Percentiles rank a stretch among this genome's conserved stretches.
Evolutionary conservation across 1,140 invertebrate genomes (phyloP).

Genomic region (Lineus longissimus): DNA sequence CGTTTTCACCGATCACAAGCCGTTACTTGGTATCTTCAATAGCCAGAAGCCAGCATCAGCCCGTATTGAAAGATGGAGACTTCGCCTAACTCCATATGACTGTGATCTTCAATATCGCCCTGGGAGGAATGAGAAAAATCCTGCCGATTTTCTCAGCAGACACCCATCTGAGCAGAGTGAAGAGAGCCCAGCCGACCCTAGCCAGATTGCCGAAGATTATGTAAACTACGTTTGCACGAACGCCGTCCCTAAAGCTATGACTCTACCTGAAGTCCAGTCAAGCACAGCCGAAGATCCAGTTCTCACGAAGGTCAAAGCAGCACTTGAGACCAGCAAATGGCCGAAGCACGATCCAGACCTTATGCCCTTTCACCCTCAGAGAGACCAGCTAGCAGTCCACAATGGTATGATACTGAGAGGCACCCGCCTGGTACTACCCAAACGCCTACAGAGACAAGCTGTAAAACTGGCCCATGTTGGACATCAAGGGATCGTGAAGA

Average conservation of each 20-base stretch:
- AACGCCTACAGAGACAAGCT: slow-evolving; percentile 19
- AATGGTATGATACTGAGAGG: slow-evolving; percentile 20
- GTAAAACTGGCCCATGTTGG: slow-evolving; percentile 27
- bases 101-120: not conserved
- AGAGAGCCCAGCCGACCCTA: slow-evolving; percentile 2
- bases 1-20: slow-evolving; percentile 44
- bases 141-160: not conserved
- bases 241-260: slow-evolving; percentile 1
- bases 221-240: not conserved
- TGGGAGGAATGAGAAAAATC: slow-evolving; percentile 8
- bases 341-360: not conserved
- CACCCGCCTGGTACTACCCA: slow-evolving; percentile 26
- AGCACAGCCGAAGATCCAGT: not conserved
- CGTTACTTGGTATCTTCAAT: slow-evolving; percentile 26
- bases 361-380: not conserved
- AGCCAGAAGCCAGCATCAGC: slow-evolving; percentile 19
- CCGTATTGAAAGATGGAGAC: slow-evolving; percentile 22
- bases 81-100: slow-evolving; percentile 18
- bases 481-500: slow-evolving; percentile 33
- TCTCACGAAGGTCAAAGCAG: not conserved
- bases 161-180: not conserved
- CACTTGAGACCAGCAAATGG: not conserved
- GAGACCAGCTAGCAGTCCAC: not conserved
- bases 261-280: not conserved
- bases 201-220: not conserved